A percentile compares a stretch with the other conserved stretches of the same genome.
Conservation (phyloP, 2,797 vertebrate species). For the Lepus oiostolus region DNA sequence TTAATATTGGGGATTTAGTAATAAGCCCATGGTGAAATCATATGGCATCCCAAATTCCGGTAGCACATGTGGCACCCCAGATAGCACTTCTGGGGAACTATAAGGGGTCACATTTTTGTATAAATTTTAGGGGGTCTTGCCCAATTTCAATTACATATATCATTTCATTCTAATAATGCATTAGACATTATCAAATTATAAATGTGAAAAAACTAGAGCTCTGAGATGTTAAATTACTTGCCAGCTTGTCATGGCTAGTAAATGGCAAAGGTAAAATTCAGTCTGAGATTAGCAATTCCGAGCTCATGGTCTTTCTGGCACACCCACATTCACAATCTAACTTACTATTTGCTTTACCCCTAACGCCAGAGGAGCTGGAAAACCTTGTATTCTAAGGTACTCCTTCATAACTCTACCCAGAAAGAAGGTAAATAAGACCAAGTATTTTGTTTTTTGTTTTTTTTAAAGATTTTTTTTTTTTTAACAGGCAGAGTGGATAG, state of each 20-base stretch:
- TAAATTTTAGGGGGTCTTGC: no score
- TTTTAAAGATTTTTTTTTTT: no score
- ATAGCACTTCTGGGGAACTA: no score
- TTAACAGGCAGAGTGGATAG: no score
- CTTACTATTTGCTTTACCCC: background rate
- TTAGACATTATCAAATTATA: background rate
- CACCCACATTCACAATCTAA: background rate
- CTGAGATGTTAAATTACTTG: background rate
- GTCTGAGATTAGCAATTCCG: background rate
- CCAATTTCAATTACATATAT: background rate
- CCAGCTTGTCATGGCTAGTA: background rate
- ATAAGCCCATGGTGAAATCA: no score
- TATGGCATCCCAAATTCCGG: no score
- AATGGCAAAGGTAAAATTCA: slow-evolving; percentile 8
- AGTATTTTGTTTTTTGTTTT: background rate
- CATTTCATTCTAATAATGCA: background rate
- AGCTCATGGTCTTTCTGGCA: background rate
- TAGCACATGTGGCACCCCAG: no score
- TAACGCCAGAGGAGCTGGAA: background rate
- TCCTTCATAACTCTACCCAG: background rate
- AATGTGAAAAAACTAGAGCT: background rate
- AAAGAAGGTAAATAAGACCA: background rate
- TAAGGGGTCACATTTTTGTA: no score
- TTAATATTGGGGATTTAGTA: no score
- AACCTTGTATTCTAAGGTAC: background rate